These are phyloP conservation scores for Platynereis dumerilii DNA, from an alignment of 2,888 invertebrate genomes.

Conservation along the genomic window DNA sequence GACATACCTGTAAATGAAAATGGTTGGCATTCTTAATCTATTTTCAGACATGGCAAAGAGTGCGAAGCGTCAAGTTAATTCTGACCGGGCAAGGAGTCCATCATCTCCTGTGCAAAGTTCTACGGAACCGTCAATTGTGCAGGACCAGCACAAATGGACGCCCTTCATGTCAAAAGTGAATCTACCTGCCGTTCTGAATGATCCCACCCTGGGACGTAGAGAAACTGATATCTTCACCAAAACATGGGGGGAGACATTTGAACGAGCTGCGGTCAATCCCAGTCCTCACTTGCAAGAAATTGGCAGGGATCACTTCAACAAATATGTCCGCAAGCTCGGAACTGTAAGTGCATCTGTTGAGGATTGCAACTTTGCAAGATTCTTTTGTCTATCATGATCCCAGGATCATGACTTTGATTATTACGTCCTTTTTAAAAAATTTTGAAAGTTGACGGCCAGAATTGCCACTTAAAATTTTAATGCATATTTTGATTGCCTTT, in stretches of 20 bases:
- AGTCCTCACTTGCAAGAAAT: slow-evolving; percentile 85
- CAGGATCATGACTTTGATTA: too few species aligned
- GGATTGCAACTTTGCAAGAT: too few species aligned
- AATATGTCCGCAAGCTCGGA: slow-evolving; percentile 78
- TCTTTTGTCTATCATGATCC: too few species aligned
- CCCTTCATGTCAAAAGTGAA: slow-evolving; percentile 91
- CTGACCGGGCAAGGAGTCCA: too few species aligned
- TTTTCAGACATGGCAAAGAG: too few species aligned
- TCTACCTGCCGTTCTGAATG: slow-evolving; percentile 92
- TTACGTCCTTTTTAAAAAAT: too few species aligned
- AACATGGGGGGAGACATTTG: slow-evolving; percentile 96
- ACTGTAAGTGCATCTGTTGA: slow-evolving; percentile 53
- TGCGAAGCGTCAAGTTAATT: too few species aligned
- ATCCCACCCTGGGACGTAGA: slow-evolving; percentile 80
- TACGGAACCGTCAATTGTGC: slow-evolving; percentile 52
- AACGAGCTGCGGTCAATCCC: slow-evolving; percentile 79
- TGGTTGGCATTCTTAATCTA: too few species aligned
- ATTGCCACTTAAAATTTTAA: too few species aligned
- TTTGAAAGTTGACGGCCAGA: too few species aligned
- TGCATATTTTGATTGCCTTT: too few species aligned
- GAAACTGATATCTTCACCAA: slow-evolving; percentile 89
- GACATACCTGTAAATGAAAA: too few species aligned
- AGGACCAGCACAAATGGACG: slow-evolving; percentile 72
- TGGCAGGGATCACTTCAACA: slow-evolving; percentile 82
- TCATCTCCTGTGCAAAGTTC: not conserved